These are phyloP conservation scores for Pteruthius melanotis DNA, from an alignment of 2,113 vertebrate genomes.

Conservation along the genomic window DNA sequence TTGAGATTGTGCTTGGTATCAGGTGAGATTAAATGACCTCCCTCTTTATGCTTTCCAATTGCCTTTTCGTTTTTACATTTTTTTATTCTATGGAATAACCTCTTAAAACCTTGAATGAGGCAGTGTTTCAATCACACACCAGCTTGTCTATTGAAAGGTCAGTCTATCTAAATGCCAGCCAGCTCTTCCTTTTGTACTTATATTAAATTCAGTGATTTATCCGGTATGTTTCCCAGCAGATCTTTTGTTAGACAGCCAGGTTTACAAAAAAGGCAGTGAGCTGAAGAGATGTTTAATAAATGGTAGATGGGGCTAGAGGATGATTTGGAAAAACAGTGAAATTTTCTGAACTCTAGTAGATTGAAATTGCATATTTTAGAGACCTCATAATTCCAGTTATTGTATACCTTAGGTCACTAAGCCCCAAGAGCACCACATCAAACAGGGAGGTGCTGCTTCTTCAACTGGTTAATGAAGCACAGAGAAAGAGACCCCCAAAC, in stretches of 20 bases:
- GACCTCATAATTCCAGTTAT: background rate
- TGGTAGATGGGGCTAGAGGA: background rate
- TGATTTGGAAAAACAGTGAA: background rate
- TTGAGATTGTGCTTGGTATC: background rate
- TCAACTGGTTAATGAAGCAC: background rate
- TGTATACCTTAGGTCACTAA: background rate
- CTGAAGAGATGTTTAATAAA: background rate
- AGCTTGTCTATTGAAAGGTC: background rate
- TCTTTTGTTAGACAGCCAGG: background rate
- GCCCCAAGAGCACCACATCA: background rate
- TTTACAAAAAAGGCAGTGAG: background rate
- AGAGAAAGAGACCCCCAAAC: background rate
- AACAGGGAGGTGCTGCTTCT: background rate
- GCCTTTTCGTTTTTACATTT: background rate
- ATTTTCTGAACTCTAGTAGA: background rate
- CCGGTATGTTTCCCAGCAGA: background rate
- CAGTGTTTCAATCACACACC: background rate
- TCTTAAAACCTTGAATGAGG: background rate
- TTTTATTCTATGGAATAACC: background rate
- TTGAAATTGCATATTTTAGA: background rate
- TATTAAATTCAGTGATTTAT: background rate
- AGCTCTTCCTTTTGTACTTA: background rate
- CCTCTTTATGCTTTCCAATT: background rate
- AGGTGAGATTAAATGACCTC: background rate
- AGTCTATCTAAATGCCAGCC: conserved; percentile 33